Conservation (phyloP, 2,888 invertebrate genomes). For the Spilosoma lubricipeda region DNA sequence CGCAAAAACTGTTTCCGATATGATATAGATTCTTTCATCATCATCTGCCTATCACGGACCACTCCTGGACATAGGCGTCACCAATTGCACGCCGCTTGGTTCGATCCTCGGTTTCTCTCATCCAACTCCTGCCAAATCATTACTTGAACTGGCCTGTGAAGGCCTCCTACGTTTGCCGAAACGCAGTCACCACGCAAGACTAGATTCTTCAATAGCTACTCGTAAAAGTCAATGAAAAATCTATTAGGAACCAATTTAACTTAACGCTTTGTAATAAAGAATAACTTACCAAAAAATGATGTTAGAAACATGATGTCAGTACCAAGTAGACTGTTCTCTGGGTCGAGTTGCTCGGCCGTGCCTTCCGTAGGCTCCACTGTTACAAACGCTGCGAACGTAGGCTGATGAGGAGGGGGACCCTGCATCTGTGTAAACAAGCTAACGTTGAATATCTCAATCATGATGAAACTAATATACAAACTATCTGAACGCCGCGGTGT, state of each 20-base stretch:
- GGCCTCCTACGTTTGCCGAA: no score
- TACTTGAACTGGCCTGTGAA: no score
- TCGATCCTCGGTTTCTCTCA: no score
- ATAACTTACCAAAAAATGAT: conserved; percentile 92
- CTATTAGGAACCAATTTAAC: background rate
- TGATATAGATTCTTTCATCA: background rate
- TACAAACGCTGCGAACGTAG: conserved; percentile 89
- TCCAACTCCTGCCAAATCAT: no score
- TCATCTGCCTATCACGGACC: no score
- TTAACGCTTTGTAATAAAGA: background rate
- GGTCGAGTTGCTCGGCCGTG: conserved; percentile 88
- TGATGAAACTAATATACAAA: background rate
- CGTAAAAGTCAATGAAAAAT: background rate
- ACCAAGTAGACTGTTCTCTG: conserved; percentile 93
- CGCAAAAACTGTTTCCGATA: background rate
- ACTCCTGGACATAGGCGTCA: no score
- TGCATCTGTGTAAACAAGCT: conserved; percentile 52
- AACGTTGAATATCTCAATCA: background rate
- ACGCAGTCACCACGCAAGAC: no score
- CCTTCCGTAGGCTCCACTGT: conserved; percentile 90
- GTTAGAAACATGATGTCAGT: conserved; percentile 97
- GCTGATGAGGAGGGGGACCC: conserved; percentile 70
- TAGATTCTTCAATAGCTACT: no score
- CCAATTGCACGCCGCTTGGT: no score
- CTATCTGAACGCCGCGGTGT: no score